These are phyloP conservation scores for Strigamia transsilvanica DNA, from an alignment of 2,888 invertebrate genomes.

Conservation along the genomic window DNA sequence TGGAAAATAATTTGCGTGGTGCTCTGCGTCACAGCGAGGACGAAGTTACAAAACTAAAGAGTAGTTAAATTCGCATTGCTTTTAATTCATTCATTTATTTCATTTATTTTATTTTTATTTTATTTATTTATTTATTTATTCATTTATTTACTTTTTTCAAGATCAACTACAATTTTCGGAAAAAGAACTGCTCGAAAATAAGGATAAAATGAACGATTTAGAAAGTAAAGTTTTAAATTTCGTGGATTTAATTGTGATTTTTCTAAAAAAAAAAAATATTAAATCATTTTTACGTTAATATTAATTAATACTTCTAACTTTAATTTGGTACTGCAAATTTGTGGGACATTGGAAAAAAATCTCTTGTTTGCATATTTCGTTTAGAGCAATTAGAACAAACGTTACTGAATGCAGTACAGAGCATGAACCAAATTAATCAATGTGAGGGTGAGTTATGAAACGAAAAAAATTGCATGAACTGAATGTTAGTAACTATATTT, in stretches of 20 bases:
- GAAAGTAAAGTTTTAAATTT: conserved; percentile 61
- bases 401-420: conserved; percentile 60
- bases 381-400: conserved; percentile 62
- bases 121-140: not conserved
- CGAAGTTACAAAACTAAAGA: conserved; percentile 7
- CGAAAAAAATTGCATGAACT: conserved; percentile 36
- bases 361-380: conserved; percentile 51
- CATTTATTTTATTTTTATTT: not conserved
- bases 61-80: not conserved
- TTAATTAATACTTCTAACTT: not conserved
- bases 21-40: conserved; percentile 56
- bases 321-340: conserved; percentile 4
- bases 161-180: conserved; percentile 64
- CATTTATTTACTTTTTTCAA: conserved; percentile 56
- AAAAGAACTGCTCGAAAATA: conserved; percentile 61
- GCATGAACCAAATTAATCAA: conserved; percentile 62
- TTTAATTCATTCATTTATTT: not conserved
- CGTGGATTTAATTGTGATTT: not conserved
- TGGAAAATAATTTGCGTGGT: conserved; percentile 50
- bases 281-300: not conserved
- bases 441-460: conserved; percentile 55
- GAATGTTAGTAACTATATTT: conserved; percentile 21
- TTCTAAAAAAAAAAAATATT: not conserved
- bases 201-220: conserved; percentile 61
- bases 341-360: conserved; percentile 22